Evolutionary conservation across 2,113 vertebrate species (phyloP).

Genomic region (Serinus canaria): DNA sequence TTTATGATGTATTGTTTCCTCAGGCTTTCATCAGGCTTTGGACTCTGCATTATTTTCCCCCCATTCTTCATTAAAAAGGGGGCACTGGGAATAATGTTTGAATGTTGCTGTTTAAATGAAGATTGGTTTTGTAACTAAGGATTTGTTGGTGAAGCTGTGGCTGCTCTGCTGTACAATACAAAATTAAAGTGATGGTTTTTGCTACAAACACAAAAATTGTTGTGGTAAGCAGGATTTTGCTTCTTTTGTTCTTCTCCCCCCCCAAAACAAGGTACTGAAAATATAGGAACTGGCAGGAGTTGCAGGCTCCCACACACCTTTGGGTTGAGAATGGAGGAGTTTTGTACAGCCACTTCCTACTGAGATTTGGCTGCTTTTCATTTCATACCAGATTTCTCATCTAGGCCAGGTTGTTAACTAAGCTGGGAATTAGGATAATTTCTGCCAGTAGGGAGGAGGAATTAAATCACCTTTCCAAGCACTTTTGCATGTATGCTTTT

Average conservation of each 20-base stretch:
- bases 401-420: neutral
- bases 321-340: rapidly evolving
- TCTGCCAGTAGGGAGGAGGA: neutral
- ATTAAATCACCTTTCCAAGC: neutral
- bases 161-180: neutral
- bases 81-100: neutral
- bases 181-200: neutral
- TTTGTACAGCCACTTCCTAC: neutral
- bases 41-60: neutral
- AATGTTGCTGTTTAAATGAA: neutral
- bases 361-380: neutral
- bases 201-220: neutral
- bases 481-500: neutral
- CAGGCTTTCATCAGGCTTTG: neutral
- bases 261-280: neutral
- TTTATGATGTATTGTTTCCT: neutral
- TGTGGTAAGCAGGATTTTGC: neutral
- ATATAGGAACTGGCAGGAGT: neutral
- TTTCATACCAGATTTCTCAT: neutral
- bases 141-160: neutral
- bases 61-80: neutral
- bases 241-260: neutral
- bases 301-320: neutral
- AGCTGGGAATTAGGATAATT: neutral
- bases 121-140: neutral